Evolutionary conservation across 35 echinoderm and acorn worm species (phyloP).

Genomic region (Ptychodera flava): DNA sequence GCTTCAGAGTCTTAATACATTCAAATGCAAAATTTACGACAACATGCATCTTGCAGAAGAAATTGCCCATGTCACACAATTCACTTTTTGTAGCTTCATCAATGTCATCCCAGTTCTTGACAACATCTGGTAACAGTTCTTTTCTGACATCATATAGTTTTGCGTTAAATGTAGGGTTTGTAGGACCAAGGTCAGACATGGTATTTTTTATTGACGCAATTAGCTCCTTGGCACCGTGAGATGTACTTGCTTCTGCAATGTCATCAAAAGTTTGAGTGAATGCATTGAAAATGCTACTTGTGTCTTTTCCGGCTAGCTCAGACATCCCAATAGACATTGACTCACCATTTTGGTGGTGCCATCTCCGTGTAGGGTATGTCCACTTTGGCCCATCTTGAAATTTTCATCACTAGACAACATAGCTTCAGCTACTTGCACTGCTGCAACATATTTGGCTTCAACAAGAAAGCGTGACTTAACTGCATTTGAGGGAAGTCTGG

Average conservation of each 20-base stretch:
- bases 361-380: conserved; percentile 28
- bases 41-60: conserved; percentile 57
- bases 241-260: background rate
- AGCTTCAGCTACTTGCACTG: background rate
- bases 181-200: conserved; percentile 66
- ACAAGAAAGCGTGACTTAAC: conserved; percentile 3
- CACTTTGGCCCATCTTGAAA: background rate
- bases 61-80: conserved; percentile 9
- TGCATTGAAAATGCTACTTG: conserved; percentile 9
- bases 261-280: conserved; percentile 16
- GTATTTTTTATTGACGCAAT: conserved; percentile 35
- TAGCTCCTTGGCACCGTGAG: background rate
- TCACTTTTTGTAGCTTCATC: background rate
- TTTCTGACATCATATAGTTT: conserved; percentile 3
- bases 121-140: conserved; percentile 17
- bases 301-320: conserved; percentile 9
- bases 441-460: background rate
- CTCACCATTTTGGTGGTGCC: conserved; percentile 54
- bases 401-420: background rate
- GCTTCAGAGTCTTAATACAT: background rate
- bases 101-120: conserved; percentile 24
- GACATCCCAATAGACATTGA: conserved; percentile 31
- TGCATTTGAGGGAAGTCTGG: background rate
- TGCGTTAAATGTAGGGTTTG: conserved; percentile 46
- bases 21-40: background rate